Evolutionary conservation across 2,113 vertebrate species (phyloP), one percentile per base, ranked within the genome.

Genomic region (Pseudolaguvia tuberculata): DNA sequence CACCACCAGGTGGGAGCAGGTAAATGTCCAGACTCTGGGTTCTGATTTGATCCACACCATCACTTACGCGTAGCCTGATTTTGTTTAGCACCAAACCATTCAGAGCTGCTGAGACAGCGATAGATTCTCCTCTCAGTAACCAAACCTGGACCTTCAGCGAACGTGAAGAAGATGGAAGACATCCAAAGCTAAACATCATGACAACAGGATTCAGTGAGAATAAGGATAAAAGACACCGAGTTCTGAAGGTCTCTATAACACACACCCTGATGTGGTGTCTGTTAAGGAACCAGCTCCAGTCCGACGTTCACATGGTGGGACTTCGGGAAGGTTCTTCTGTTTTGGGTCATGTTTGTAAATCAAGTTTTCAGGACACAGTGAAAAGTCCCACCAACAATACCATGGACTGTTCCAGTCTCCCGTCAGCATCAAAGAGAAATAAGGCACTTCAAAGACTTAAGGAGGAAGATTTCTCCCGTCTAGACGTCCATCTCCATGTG

Each of bases 381-480:
- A 88, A 84, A 74, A 82, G 78, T 81, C 81, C n/a, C 75, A 84
- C 72, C 31, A 72, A 80, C 77, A 75, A 77, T 42, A 74, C 79
- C 82, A 56, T 75, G 70, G 39, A 15, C 70, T 63, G 35, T 29
- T 58, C 3, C 67, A 48, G 55, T 72, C 58, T 72, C 78, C 69
- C 45, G 23, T 68, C 80, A 78, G 77, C 63, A 48, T 69, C 77
- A 59, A 72, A 65, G 63, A 68, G 62, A 79, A 39, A 52, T 72
- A 88, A 91, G 90, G 90, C 90, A 91, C 89, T 77, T 68, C 42
- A 73, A 70, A 50, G 48, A 42, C 75, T 73, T 70, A 68, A 83
- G 86, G 83, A 73, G 25, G 23, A 27, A 63, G 52, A 65, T 52
- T 35, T 21, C 11, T 29, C 59, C 63, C 42, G 21, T 79, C 79